Percentiles rank a stretch among this genome's conserved stretches.
Evolutionary conservation across 2,888 invertebrate genomes (phyloP).

Genomic region (Melanophora roralis): DNA sequence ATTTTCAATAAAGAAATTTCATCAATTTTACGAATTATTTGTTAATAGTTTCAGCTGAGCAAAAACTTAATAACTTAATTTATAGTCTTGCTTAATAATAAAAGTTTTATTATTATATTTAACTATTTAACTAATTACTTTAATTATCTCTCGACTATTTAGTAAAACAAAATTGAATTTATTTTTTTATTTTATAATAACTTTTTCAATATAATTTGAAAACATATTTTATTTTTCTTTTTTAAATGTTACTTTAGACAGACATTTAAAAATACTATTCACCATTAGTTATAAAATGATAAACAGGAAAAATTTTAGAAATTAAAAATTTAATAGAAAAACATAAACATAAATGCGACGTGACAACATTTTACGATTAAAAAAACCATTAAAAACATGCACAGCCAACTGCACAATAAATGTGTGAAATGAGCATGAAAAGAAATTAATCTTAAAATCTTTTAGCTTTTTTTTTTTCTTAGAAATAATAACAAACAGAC

Average conservation of each 20-base stretch:
- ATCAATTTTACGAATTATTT: too few species aligned
- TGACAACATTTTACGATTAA: conserved; percentile 9
- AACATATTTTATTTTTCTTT: not conserved
- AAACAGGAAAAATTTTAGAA: not conserved
- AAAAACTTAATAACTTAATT: too few species aligned
- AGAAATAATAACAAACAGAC: not conserved
- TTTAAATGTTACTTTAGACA: not conserved
- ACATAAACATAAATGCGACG: conserved; percentile 1
- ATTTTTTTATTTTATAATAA: too few species aligned
- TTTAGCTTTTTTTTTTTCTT: conserved; percentile 6
- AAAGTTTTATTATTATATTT: too few species aligned
- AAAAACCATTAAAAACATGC: not conserved
- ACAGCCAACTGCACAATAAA: conserved; percentile 17
- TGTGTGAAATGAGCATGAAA: conserved; percentile 1
- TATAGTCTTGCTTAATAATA: too few species aligned
- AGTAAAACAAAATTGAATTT: too few species aligned
- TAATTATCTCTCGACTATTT: too few species aligned
- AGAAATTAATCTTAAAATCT: conserved; percentile 35
- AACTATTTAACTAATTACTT: too few species aligned
- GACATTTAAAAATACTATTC: not conserved
- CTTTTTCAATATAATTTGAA: too few species aligned
- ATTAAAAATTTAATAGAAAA: not conserved
- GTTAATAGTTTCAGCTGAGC: too few species aligned
- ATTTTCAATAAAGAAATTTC: too few species aligned
- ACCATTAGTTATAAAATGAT: not conserved